Conservation (phyloP, 2,797 vertebrate species). For the Arnoldichthys spilopterus region DNA sequence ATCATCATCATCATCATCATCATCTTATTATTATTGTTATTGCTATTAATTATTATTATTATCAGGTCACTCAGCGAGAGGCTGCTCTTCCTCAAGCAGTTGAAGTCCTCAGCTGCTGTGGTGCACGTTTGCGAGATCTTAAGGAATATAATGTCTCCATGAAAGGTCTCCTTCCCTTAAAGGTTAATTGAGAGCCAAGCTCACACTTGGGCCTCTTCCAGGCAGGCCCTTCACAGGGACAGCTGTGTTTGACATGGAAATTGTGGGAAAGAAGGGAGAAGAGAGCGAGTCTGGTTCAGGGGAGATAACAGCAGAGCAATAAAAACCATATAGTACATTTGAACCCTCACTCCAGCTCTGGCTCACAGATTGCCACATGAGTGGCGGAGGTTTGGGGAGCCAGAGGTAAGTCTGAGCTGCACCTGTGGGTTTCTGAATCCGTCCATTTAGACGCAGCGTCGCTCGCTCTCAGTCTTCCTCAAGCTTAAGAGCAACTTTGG, state of each 20-base stretch:
- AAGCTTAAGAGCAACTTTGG: constrained; percentile 32
- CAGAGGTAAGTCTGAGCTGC: constrained; percentile 10
- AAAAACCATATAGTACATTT: constrained; percentile 47
- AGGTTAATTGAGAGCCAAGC: constrained; percentile 57
- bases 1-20: no score
- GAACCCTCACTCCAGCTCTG: constrained; percentile 30
- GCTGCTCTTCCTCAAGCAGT: constrained; percentile 7
- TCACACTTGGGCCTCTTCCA: constrained; percentile 25
- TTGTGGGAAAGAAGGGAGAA: constrained; percentile 11
- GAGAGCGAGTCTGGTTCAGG: constrained; percentile 50
- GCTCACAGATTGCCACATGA: constrained; percentile 40
- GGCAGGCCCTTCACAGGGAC: constrained; percentile 33
- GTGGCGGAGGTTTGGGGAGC: constrained; percentile 19
- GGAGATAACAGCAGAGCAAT: constrained; percentile 53
- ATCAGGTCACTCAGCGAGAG: neutral
- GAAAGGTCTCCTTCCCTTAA: constrained; percentile 42
- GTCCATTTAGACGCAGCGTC: neutral
- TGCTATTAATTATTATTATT: no score
- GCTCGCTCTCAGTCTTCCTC: neutral
- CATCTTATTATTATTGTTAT: no score
- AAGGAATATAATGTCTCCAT: constrained; percentile 18
- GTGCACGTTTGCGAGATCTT: neutral
- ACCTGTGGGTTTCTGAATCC: constrained; percentile 25
- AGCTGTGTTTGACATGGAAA: constrained; percentile 50
- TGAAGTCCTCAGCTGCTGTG: constrained; percentile 10